Base-by-base conservation (phyloP, 2,797 vertebrate genomes). In the Oryzias dopingdopingensis region DNA sequence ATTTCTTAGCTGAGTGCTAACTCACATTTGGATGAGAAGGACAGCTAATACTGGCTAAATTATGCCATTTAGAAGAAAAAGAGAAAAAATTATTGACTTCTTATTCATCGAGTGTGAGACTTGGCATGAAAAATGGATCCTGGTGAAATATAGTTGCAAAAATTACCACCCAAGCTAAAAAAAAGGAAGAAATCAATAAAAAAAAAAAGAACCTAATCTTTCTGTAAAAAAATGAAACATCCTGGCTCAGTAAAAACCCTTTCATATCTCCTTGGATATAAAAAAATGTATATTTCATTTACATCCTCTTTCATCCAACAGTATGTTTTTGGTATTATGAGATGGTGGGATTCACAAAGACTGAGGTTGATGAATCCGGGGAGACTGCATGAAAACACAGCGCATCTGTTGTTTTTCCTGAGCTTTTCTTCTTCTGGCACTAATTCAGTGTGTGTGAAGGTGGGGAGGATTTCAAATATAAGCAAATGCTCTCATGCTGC, bases 231-330 rank as follows among this genome's bases (percentile, higher is more conserved):
- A 65, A 41, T 59, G 54, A 79, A 62, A 61, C 62, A 65, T 72
- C 50, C 64, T 70, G 56, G 72, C 76, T 70, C 60, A 26, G 55
- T 59, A 56, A 17, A 53, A 59, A 42, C 72, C 72, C 66, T 76
- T 69, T 70, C 57, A 59, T 59, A 80, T 65, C 66, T 62, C 65
- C 77, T 72, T 77, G 74, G 77, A 72, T 45, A 79, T 57, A 67
- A 90, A 89, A 82, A 88, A 79, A 88, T 87, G 82, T 51, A 89
- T 88, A 82, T 86, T 87, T 83, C 80, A 88, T 89, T 88, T 83
- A 79, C 70, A 83, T 87, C 76, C 76, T 59, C 67, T 66, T 62
- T 86, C 76, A 64, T 80, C 72, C 69, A 74, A 75, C 79, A 70
- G 80, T 80, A 67, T 81, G 81, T 83, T 73, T 60, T 65, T 76